These are phyloP conservation scores for Steatornis caripensis DNA, from an alignment of 2,113 vertebrate genomes.

Conservation along the genomic window DNA sequence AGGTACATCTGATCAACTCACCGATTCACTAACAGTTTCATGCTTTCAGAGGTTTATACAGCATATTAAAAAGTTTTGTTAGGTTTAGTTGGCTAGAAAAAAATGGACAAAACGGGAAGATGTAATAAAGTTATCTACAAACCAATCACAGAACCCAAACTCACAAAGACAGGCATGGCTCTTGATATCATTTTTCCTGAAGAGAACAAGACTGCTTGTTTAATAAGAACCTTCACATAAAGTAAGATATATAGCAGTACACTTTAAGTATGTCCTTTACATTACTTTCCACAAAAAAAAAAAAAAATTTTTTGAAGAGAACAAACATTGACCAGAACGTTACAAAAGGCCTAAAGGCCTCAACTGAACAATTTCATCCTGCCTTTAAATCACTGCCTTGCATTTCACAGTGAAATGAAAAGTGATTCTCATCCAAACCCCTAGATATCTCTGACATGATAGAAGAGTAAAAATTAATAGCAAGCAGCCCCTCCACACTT, in stretches of 20 bases:
- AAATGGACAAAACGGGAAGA: background rate
- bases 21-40: background rate
- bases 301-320: background rate
- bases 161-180: background rate
- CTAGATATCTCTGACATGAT: accelerated
- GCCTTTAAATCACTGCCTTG: background rate
- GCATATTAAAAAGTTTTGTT: background rate
- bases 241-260: background rate
- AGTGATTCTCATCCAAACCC: background rate
- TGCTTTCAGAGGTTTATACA: background rate
- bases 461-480: background rate
- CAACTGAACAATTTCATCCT: background rate
- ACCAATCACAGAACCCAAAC: background rate
- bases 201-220: background rate
- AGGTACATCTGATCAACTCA: background rate
- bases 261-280: background rate
- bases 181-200: background rate
- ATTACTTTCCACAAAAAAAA: background rate
- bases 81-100: background rate
- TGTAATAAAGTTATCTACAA: background rate
- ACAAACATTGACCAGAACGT: background rate
- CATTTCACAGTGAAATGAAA: background rate
- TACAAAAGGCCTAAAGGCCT: background rate
- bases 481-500: background rate
- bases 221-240: background rate